phyloP scores from a whole-genome alignment of 2,888 invertebrate genomes.

The Arrhopalites spinosus region DNA sequence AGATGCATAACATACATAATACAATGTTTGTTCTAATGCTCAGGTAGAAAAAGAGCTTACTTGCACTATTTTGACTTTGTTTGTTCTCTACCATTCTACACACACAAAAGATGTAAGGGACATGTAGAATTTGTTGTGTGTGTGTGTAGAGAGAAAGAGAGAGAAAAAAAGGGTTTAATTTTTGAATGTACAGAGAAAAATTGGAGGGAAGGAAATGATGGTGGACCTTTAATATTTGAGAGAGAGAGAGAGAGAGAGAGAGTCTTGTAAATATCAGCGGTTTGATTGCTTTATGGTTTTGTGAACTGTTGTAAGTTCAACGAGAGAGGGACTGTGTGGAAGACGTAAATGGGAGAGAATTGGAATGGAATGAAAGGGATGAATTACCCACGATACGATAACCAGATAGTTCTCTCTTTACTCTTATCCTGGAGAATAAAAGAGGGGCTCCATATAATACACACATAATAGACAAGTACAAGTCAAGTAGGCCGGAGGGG shows the following conservation, averaged over 20 bases:
- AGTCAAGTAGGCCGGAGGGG: conserved; percentile 47
- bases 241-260: background rate
- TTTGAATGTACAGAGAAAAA: background rate
- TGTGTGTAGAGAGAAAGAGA: background rate
- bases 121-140: too few species aligned
- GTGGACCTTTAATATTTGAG: conserved; percentile 8
- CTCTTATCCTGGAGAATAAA: background rate
- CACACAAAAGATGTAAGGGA: too few species aligned
- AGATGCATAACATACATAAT: too few species aligned
- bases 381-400: conserved; percentile 22
- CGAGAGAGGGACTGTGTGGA: conserved; percentile 6
- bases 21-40: background rate
- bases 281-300: conserved; percentile 41
- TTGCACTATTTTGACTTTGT: too few species aligned
- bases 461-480: conserved; percentile 25
- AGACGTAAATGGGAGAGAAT: conserved; percentile 14
- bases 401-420: background rate
- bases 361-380: background rate
- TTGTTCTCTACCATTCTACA: too few species aligned
- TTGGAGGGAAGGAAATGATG: conserved; percentile 8
- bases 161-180: background rate
- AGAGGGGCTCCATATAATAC: background rate
- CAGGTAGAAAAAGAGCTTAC: background rate
- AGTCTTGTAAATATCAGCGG: conserved; percentile 35
- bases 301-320: conserved; percentile 30